Base-by-base conservation (phyloP, 1,140 invertebrate species). In the Plutomurus gul region DNA sequence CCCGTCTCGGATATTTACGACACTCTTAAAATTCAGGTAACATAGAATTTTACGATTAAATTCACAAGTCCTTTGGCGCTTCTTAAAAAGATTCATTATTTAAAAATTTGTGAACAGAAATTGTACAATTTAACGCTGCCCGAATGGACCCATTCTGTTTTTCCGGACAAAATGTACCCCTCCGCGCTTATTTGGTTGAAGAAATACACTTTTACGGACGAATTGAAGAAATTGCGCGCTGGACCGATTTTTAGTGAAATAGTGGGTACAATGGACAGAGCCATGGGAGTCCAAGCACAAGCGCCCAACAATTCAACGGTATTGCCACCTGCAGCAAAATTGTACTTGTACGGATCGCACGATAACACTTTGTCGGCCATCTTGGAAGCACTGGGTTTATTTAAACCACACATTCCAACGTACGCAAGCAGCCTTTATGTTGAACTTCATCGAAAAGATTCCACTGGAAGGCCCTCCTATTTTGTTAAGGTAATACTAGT, bases 1-100 rank as follows among this genome's bases (percentile, higher is more conserved):
- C 89, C 90, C 49, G 89, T 94, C n/a, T 93, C 94, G 84, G 90
- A 90, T 70, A 86, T 95, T 6, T 94, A 93, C 79, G 92, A 91
- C 81, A 92, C 91, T 1, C 85, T 95, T 2, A 89, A 91, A 85
- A 91, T 93, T 27, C 91, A 95, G 86, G 89, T 89, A 75, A 4
- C 6, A 43, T 4, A 5, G 2, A 49, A 40, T 65, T 70, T 16
- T n/a, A 16, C 7, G 3, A 60, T 11, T 37, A 25, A 3, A 16
- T 11, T 4, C 22, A 5, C 7, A 3, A 40, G 3, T 0, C 20
- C 25, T 13, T 72, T 40, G 7, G 3, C 8, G 8, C 4, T n/a
- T 4, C 6, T 16, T 20, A 5, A 16, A 22, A 22, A 40, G 33
- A 8, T 11, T 40, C 1, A 40, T 13, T 37, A 49, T 36, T 39